Evolutionary conservation across 2,888 invertebrate species (phyloP), one percentile per base, ranked within the genome.

Genomic region (Ophion costatus): DNA sequence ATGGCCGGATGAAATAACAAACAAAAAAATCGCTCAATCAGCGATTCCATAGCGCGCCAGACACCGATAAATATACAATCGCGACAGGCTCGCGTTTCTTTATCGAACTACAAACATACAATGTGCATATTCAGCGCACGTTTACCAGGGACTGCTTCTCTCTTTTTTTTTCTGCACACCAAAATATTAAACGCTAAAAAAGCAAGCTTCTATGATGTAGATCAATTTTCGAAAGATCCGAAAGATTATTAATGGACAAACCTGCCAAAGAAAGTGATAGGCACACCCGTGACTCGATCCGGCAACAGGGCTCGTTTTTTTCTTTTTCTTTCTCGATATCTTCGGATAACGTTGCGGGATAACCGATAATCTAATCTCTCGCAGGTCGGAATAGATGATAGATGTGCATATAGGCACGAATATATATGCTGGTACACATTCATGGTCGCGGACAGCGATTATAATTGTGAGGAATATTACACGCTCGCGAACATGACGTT

Each of bases 341-440:
- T 57, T 63, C 24, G 24, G 85, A 82, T 82, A 85, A 76, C 80
- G 64, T 79, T 76, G 82, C 76, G 79, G 76, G 71, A 80, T 71
- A 76, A 73, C 75, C 67, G 73, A 77, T 82, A 82, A 85, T 79
- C 84, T 82, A 82, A 85, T 85, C 85, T 82, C 24, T 59, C 71
- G n/a, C n/a, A 9, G 42, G 22, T 22, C 33, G 42, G 42, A 57
- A 64, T 66, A 29, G 29, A n/a, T 56, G 24, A 20, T 10, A 24
- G 42, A 38, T 59, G 17, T 57, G 20, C 57, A 24, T 9, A 45
- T 9, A 45, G 3, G 51, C 14, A 22, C 22, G 11, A 17, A 66
- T 73, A 29, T 10, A 81, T 81, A 38, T 6, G 38, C 38, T 38
- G 9, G 38, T 38, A 9, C 9, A 38, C 38, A 9, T 38, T 7